Conservation (phyloP, 2,797 vertebrate species). For the Mormyrus proboscirostris region DNA sequence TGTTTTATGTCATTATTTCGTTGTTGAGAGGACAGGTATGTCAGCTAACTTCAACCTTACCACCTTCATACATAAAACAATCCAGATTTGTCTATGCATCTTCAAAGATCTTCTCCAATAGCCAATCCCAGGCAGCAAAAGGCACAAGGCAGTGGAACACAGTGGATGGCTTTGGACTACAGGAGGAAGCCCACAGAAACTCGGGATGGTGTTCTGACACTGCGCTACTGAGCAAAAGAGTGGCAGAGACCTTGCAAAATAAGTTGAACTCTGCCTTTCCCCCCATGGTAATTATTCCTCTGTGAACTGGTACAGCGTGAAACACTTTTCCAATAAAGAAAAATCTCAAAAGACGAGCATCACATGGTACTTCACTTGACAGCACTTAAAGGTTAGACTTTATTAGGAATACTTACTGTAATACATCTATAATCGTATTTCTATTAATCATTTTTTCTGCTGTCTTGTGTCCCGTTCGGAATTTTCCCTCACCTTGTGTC, state of each 20-base stretch:
- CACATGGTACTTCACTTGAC: not conserved
- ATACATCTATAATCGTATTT: not conserved
- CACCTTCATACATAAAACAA: not conserved
- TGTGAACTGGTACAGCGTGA: not conserved
- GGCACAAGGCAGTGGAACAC: too few relatives aligned
- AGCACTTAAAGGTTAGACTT: not conserved
- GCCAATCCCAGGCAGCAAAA: not conserved
- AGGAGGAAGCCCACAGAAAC: not conserved
- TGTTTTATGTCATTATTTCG: not conserved
- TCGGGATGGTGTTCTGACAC: not conserved
- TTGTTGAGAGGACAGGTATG: too few relatives aligned
- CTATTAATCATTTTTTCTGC: not conserved
- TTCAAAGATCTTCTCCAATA: too few relatives aligned
- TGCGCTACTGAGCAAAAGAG: too few relatives aligned
- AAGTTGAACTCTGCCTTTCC: not conserved
- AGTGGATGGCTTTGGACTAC: too few relatives aligned
- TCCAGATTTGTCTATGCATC: too few relatives aligned
- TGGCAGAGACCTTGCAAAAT: not conserved
- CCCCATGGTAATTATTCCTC: not conserved
- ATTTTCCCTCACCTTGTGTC: not conserved
- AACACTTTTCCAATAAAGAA: not conserved
- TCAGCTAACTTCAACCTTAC: too few relatives aligned
- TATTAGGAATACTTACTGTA: not conserved
- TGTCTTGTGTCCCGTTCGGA: not conserved
- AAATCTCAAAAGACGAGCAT: not conserved